Evolutionary conservation across 2,113 vertebrate genomes (phyloP).

Genomic region (Lonchura striata): DNA sequence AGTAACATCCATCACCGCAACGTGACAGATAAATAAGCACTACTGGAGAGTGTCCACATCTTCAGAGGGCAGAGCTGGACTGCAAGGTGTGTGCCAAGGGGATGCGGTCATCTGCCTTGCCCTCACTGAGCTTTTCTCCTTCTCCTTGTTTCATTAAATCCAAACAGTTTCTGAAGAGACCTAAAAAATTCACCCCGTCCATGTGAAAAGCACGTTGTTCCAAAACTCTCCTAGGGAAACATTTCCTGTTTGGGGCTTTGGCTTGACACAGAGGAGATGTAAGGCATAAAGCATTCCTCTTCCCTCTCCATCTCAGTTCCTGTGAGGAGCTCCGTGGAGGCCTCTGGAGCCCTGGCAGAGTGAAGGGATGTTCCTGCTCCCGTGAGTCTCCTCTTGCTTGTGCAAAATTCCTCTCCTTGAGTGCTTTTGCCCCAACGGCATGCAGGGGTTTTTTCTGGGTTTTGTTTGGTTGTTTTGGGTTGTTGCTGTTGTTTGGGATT

Average conservation of each 20-base stretch:
- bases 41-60: neutral
- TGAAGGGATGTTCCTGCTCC: neutral
- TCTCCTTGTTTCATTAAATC: neutral
- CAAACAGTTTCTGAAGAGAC: neutral
- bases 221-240: neutral
- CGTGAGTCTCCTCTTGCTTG: neutral
- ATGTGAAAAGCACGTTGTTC: neutral
- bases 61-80: conserved; percentile 45
- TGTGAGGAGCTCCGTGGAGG: neutral
- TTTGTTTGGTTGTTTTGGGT: neutral
- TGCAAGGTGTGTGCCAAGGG: conserved; percentile 34
- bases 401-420: neutral
- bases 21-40: conserved; percentile 42
- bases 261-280: neutral
- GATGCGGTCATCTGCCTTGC: neutral
- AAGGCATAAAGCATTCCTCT: neutral
- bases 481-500: neutral
- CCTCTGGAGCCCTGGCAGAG: neutral
- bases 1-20: conserved; percentile 58
- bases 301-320: neutral
- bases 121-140: neutral
- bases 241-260: neutral
- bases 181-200: neutral
- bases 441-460: rapidly evolving
- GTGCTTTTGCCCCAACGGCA: too few relatives aligned